Base-by-base conservation (phyloP, 2,797 vertebrate species). In the Botia kubotai region DNA sequence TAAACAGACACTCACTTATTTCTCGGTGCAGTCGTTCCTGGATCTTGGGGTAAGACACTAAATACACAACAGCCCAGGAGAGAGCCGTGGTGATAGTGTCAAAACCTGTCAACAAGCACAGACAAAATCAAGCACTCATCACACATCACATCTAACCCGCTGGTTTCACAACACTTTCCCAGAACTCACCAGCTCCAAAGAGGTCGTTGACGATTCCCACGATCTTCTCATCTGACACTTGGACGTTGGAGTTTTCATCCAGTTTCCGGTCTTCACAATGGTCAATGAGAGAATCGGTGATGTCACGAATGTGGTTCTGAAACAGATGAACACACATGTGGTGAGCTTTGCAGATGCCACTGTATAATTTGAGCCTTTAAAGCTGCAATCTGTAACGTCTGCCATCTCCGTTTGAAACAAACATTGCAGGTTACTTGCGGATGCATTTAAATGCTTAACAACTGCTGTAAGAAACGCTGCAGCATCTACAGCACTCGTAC, bases 211-310 rank as follows among this genome's bases (percentile, higher is more conserved):
- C 94, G 0, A 97, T 93, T 81, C 72, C 84, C 0, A 97, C 87
- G 13, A 98, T 91, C 89, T 97, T 96, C 70, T 95, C 88, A 0
- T 96, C 91, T 0, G 95, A 94, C 55, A 96, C 46, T 4, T 93
- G 91, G 23, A 94, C 0, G 0, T 91, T 94, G 36, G 90, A 90
- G 6, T 96, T 95, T 80, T 96, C 94, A 0, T 95, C 94, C 53
- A 89, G 33, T 6, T 88, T 95, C 55, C 93, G 94, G 83, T 96
- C 95, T 84, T 96, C 94, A 57, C 96, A 97, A 86, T 96, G 95
- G 65, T 94, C 88, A 0, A 99, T 99, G 68, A 99, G 94, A 0
- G 96, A 96, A 85, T 98, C 97, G 0, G 96, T 97, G 91, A 99
- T 95, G 82, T 99, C 97, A 36, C 95, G 93, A 60, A 98, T 95